Percentiles rank a stretch among this genome's conserved stretches.
phyloP scores from a whole-genome alignment of 1,140 invertebrate species.

The Ostrea edulis region DNA sequence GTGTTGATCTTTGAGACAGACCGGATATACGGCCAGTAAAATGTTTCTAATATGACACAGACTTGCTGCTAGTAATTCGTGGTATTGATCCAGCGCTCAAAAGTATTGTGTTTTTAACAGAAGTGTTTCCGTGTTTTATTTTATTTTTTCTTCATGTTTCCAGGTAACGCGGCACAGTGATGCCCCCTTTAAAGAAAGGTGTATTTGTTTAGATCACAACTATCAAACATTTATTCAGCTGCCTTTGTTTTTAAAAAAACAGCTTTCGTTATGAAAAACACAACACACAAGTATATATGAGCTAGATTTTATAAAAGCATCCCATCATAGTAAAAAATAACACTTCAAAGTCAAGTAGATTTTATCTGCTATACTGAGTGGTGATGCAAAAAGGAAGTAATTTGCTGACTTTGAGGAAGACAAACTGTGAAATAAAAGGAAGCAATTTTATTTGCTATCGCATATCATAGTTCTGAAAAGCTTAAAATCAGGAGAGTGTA shows the following conservation, averaged over 20 bases:
- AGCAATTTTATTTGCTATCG: not conserved
- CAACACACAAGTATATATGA: no score
- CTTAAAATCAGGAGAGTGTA: not conserved
- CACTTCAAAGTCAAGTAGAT: not conserved
- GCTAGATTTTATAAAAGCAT: no score
- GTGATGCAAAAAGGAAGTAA: not conserved
- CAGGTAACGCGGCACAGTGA: conserved; percentile 4
- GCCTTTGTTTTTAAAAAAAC: not conserved
- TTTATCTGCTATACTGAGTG: not conserved
- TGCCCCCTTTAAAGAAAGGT: not conserved
- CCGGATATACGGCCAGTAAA: conserved; percentile 15
- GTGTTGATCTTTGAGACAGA: conserved; percentile 23
- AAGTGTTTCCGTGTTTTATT: not conserved
- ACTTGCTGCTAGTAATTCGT: conserved; percentile 8
- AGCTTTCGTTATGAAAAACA: not conserved
- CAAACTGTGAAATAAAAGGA: conserved; percentile 1
- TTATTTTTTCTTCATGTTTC: not conserved
- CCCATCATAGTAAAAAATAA: not conserved
- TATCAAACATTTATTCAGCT: not conserved
- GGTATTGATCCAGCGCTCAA: not conserved
- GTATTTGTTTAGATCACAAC: not conserved
- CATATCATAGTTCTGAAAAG: conserved; percentile 7
- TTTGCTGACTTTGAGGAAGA: not conserved
- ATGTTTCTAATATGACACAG: conserved; percentile 17
- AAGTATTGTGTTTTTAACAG: not conserved